Evolutionary conservation across 2,113 vertebrate species (phyloP), one percentile per base, ranked within the genome.

Genomic region (Axis porcinus): DNA sequence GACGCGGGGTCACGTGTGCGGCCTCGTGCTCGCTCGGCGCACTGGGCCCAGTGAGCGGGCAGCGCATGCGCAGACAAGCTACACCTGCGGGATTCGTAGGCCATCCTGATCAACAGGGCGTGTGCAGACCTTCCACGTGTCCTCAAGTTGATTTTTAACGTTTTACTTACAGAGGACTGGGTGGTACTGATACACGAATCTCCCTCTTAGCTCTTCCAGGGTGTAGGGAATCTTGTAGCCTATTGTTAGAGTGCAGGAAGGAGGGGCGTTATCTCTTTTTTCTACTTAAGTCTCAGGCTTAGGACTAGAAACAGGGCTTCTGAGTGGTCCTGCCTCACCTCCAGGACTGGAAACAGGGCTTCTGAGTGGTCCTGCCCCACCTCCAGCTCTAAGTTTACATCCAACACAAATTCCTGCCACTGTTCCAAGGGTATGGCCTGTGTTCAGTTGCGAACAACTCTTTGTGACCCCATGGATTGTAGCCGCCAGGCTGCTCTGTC

Each of bases 31-130:
- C 16, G 5, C 33, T 11, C 27, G 9, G 9, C 6, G 17, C 30
- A 14, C 16, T 2, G 8, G 19, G 9, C 12, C 33, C 47, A 0
- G 47, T 1, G 21, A 36, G 52, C 30, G 12, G 33, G 2, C 17
- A 23, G 21, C 2, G 54, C 23, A 3, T 19, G 70, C 30, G 14
- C 10, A 6, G 21, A 25, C 9, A 3, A 23, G 27, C 67, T 15
- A 11, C 36, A 17, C 40, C 16, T 19, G n/a, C 12, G 13, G 23
- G 23, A 17, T 2, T 21, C 9, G 2, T 1, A 27, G 9, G 43
- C 23, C 0, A 3, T 17, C 15, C 19, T 54, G 19, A 33, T 5
- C 9, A 19, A 7, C 1, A 21, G 28, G 45, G 27, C 74, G 4
- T 12, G 0, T 54, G 40, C 28, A 76, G 45, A 50, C 76, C 28